Evolutionary conservation across 1,140 invertebrate genomes (phyloP).

Genomic region (Anastatus disparis): DNA sequence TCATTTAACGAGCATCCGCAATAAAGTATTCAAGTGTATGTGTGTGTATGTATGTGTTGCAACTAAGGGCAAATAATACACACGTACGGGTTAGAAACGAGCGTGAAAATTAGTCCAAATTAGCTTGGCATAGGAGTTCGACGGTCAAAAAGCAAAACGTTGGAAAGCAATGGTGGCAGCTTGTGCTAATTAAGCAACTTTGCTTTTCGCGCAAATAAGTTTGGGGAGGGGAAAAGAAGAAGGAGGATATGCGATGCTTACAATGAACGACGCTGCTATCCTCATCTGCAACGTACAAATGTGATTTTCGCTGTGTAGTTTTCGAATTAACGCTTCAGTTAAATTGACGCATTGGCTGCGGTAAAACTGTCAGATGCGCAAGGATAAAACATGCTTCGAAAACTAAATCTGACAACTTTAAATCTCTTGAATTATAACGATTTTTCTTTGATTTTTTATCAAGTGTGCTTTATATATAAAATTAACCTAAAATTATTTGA

Average conservation of each 20-base stretch:
- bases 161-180: neutral
- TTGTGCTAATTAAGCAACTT: slow-evolving; percentile 51
- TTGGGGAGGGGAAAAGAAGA: no score
- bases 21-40: neutral
- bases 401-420: no score
- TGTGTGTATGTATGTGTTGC: no score
- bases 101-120: slow-evolving; percentile 2
- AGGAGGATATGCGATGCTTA: no score
- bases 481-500: no score
- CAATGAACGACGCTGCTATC: slow-evolving; percentile 7
- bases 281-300: neutral
- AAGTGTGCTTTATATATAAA: no score
- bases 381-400: no score
- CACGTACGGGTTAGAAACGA: neutral
- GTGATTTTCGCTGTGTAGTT: slow-evolving; percentile 20
- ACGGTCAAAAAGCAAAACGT: neutral
- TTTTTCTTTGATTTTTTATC: neutral
- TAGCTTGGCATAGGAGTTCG: neutral
- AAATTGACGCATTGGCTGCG: neutral
- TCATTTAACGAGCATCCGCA: slow-evolving; percentile 11
- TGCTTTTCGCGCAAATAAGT: slow-evolving; percentile 31
- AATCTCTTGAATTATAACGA: no score
- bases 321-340: neutral
- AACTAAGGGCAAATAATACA: slow-evolving; percentile 14
- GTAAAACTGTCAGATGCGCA: no score